Evolutionary conservation across 2,888 invertebrate genomes (phyloP).

Genomic region (Podabrus alpinus): DNA sequence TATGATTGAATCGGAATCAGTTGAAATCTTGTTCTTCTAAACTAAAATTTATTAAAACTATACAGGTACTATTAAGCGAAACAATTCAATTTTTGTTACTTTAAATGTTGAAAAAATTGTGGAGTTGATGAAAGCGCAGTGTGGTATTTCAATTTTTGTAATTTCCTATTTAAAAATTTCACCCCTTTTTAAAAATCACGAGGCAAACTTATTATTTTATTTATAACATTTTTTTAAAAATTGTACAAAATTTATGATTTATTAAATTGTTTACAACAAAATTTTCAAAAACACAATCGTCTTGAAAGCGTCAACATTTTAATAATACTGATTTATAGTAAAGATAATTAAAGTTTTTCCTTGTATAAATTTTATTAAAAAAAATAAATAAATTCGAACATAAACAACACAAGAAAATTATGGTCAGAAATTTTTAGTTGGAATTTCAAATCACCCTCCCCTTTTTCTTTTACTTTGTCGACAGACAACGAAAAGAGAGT

Average conservation of each 20-base stretch:
- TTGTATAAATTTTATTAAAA: background rate
- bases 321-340: background rate
- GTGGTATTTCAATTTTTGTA: background rate
- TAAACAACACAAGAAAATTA: background rate
- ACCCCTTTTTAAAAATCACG: background rate
- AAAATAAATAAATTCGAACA: background rate
- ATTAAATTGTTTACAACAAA: background rate
- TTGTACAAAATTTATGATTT: background rate
- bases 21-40: constrained; percentile 36
- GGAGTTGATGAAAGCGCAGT: background rate
- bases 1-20: constrained; percentile 54
- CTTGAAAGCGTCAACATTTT: background rate
- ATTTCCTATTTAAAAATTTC: background rate
- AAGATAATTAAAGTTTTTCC: background rate
- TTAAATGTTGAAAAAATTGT: background rate
- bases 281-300: background rate
- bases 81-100: background rate
- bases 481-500: background rate
- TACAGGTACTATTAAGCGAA: background rate
- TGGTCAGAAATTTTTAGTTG: background rate
- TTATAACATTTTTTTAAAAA: background rate
- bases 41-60: background rate
- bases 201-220: background rate
- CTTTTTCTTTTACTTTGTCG: background rate
- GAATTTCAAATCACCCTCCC: background rate